These are phyloP conservation scores for Dreissena rostriformis DNA, from an alignment of 1,140 invertebrate genomes.

Conservation along the genomic window DNA sequence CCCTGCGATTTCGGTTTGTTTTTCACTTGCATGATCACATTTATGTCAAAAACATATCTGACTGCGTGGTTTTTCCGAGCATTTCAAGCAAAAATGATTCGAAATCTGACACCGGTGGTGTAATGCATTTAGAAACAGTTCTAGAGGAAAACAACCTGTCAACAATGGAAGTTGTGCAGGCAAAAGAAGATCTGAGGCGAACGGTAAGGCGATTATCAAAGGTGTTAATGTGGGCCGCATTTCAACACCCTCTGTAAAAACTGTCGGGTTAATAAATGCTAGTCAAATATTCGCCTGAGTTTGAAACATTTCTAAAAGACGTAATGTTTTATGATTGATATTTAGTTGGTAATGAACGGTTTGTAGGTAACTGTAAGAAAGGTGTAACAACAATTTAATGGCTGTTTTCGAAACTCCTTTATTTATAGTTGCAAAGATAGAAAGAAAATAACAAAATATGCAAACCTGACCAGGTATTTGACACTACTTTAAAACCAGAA, in stretches of 20 bases:
- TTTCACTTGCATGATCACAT: constrained; percentile 26
- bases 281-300: constrained; percentile 26
- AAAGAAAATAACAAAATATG: too few species aligned
- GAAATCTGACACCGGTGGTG: constrained; percentile 14
- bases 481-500: too few species aligned
- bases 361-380: too few species aligned
- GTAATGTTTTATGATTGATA: too few species aligned
- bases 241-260: constrained; percentile 52
- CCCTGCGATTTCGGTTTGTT: constrained; percentile 39
- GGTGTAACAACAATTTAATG: too few species aligned
- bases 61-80: background rate
- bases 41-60: constrained; percentile 30
- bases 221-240: constrained; percentile 43
- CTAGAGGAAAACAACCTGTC: constrained; percentile 43
- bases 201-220: constrained; percentile 52
- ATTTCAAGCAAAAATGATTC: constrained; percentile 1
- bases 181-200: constrained; percentile 20
- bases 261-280: constrained; percentile 44
- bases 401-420: too few species aligned
- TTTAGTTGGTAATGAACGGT: too few species aligned
- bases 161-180: constrained; percentile 8
- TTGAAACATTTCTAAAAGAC: too few species aligned
- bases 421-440: too few species aligned
- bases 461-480: too few species aligned
- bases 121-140: constrained; percentile 20